phyloP scores from a whole-genome alignment of 2,797 vertebrate genomes.

The Petrocephalus sullivani region DNA sequence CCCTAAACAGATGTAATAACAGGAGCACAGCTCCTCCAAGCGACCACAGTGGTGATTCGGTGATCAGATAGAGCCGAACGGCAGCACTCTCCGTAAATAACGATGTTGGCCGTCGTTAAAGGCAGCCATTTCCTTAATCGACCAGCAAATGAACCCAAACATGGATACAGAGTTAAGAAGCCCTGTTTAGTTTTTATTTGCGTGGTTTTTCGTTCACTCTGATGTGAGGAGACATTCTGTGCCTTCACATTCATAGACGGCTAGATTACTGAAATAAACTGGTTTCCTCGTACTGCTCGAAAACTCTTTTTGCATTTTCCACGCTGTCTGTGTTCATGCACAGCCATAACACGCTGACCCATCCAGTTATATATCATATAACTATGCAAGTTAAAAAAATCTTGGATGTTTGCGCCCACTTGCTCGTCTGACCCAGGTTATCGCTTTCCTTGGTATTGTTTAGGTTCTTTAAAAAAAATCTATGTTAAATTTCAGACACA shows the following conservation, averaged over 20 bases:
- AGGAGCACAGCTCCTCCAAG: too few species aligned
- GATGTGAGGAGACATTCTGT: background rate
- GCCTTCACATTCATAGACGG: background rate
- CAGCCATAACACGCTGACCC: background rate
- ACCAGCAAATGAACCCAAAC: background rate
- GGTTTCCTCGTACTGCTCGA: background rate
- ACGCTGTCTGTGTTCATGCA: background rate
- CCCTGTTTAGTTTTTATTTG: background rate
- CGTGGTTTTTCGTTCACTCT: background rate
- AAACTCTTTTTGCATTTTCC: background rate
- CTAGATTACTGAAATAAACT: background rate
- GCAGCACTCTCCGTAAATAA: background rate
- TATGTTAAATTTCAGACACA: background rate
- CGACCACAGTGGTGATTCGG: too few species aligned
- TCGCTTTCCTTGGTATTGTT: background rate
- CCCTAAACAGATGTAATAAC: background rate
- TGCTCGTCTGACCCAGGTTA: background rate
- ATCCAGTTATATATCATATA: background rate
- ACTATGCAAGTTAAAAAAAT: background rate
- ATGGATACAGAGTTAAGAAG: background rate
- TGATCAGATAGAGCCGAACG: background rate
- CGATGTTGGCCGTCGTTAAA: background rate
- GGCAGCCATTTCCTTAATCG: background rate
- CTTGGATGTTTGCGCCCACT: background rate
- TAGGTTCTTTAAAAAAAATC: background rate